A percentile compares a stretch with the other conserved stretches of the same genome.
phyloP scores from a whole-genome alignment of 2,888 invertebrate species.

The Drosophila rellima region DNA sequence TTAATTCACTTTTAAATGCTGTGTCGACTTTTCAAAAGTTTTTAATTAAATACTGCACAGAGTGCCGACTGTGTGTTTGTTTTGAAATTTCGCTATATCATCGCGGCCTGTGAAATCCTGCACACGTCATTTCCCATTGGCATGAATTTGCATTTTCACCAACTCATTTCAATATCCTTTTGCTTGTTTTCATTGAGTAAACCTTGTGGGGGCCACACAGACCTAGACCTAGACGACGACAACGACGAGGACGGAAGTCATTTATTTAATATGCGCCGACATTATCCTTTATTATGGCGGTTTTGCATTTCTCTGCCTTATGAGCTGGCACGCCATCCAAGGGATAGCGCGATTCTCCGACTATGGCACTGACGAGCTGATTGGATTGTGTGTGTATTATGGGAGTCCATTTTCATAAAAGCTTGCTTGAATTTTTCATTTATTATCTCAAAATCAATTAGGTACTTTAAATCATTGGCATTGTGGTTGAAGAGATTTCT shows the following conservation, averaged over 20 bases:
- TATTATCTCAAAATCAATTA: constrained; percentile 67
- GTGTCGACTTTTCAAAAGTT: constrained; percentile 44
- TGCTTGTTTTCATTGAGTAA: constrained; percentile 77
- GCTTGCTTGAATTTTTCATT: constrained; percentile 36
- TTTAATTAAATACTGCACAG: constrained; percentile 75
- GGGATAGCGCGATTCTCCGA: constrained; percentile 15
- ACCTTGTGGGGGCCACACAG: constrained; percentile 46
- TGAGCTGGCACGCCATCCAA: constrained; percentile 70
- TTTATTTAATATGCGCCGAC: constrained; percentile 83
- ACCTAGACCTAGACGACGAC: constrained; percentile 55
- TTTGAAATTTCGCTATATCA: constrained; percentile 57
- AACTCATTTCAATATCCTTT: constrained; percentile 80
- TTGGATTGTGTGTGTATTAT: constrained; percentile 24
- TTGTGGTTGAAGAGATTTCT: constrained; percentile 3
- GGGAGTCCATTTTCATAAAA: constrained; percentile 64
- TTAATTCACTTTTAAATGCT: constrained; percentile 75
- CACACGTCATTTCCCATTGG: constrained; percentile 80
- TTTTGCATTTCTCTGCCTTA: constrained; percentile 78
- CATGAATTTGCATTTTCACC: constrained; percentile 81
- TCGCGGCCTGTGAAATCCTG: constrained; percentile 73
- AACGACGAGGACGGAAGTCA: constrained; percentile 72
- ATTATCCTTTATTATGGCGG: constrained; percentile 81
- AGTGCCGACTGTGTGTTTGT: constrained; percentile 18
- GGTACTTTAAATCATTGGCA: constrained; percentile 49
- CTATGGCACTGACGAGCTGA: constrained; percentile 3